Base-by-base conservation (phyloP, 1,140 invertebrate genomes). In the Piezodorus guildinii region DNA sequence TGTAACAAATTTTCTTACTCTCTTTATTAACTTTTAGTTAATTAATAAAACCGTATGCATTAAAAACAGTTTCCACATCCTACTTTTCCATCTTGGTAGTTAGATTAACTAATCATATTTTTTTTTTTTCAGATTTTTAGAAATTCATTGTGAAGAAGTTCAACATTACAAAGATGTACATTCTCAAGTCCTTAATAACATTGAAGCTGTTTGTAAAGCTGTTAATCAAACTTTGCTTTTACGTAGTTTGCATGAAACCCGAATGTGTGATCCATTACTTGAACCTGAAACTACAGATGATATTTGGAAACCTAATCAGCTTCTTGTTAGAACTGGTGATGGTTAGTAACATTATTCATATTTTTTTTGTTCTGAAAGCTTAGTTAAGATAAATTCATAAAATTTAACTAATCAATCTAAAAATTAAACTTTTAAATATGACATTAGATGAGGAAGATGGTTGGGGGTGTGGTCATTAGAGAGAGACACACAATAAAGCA, bases 191-290 rank as follows among this genome's bases (percentile, higher is more conserved):
- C 72, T 83, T 0, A 69, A 75, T 12, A 80, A 80, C 64, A 80
- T 88, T 64, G 78, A 78, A 65, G 73, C 77, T 16, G 78, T 83
- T 17, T 86, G 83, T 66, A 83, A 81, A 51, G 75, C 78, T 66
- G 85, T 90, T 0, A 90, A 89, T 74, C 86, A 89, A 72, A 83
- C 80, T 65, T 71, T 90, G 46, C 72, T 91, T 10, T 74, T 91
- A 0, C 80, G 85, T 70, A 82, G 82, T 66, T 74, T 91, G 25
- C 79, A 87, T 71, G 82, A 87, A 65, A 86, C 83, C 1, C 75
- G 81, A n/a, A 80, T 78, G 62, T 91, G 88, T 71, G 82, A 87
- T 70, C 69, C 74, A 3, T 74, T 91, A 1, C 72, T 91, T 5
- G 87, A 90, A 67, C 77, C 83, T 10, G 85, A 87, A 67, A 78